Base-by-base conservation (phyloP, 2,113 vertebrate genomes). In the Ancistrus triradiatus region DNA sequence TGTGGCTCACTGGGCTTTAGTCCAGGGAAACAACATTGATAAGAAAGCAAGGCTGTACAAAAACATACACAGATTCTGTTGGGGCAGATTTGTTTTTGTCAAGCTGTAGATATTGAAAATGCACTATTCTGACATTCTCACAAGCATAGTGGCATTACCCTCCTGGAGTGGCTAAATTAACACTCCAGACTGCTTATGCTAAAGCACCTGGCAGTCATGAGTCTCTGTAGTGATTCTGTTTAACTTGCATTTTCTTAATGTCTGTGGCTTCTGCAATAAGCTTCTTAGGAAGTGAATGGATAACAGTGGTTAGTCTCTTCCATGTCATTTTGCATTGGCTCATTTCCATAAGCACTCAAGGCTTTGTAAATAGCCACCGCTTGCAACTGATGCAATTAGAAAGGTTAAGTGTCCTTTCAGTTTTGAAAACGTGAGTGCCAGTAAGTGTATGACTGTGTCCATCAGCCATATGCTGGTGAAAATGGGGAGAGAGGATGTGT, bases 1-100 rank as follows among this genome's bases (percentile, higher is more conserved):
- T 21, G 13, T 1, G 6, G 14, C 15, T 57, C 55, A 66, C 63
- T 68, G 75, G 73, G n/a, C n/a, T n/a, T n/a, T n/a, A n/a, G n/a
- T n/a, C n/a, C n/a, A 70, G 47, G 37, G 18, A 55, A 40, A 46
- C 18, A 63, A 61, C 70, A 74, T 53, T 31, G 62, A 78, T 78
- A 76, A 76, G 22, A 49, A 59, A 70, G 18, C 24, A 58, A 53
- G 50, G 66, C 69, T 59, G 7, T 3, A 2, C 18, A 11, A 13
- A 22, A 17, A 6, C 6, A 1, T 6, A 1, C 14, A 6, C 14
- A 62, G 60, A 53, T 43, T 56, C 60, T 56, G 70, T 31, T 9
- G 46, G 14, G 27, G 70, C 78, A 53, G 78, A 81, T 74, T 56
- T 75, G 49, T 78, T 75, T 74, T 40, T 19, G 38, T 58, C 46